These are phyloP conservation scores for Lymantria monacha DNA, from an alignment of 2,888 invertebrate genomes.

Conservation along the genomic window DNA sequence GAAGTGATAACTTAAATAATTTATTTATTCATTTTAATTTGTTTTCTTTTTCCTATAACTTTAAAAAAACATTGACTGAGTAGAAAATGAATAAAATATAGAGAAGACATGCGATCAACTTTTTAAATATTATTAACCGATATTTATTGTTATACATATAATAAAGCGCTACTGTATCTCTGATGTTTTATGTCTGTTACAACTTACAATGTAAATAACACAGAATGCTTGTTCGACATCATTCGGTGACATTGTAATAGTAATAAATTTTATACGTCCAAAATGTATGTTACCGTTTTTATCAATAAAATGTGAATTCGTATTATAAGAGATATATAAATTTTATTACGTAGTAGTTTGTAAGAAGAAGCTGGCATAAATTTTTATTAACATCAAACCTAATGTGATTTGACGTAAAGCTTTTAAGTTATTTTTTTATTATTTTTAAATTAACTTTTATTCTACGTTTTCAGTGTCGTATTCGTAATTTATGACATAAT, in stretches of 20 bases:
- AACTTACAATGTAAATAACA: constrained; percentile 1
- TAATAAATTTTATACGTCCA: neutral
- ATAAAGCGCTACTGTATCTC: constrained; percentile 13
- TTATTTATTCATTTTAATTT: no score
- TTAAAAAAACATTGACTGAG: no score
- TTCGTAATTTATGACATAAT: no score
- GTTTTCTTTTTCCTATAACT: no score
- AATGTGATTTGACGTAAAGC: no score
- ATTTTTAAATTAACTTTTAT: no score
- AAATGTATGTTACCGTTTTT: neutral
- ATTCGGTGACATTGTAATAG: neutral
- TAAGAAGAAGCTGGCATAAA: no score
- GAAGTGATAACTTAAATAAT: no score
- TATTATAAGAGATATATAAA: neutral
- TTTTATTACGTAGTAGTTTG: neutral
- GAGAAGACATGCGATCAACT: constrained; percentile 25
- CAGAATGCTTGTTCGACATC: neutral
- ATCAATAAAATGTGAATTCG: neutral
- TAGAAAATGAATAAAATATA: no score
- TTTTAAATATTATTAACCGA: constrained; percentile 30
- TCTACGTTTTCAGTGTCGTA: no score
- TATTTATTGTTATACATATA: constrained; percentile 26
- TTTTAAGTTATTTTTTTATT: no score
- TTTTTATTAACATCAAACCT: no score
- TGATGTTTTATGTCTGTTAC: constrained; percentile 19